phyloP scores from a whole-genome alignment of 1,140 invertebrate genomes.

The Cherax destructor region DNA sequence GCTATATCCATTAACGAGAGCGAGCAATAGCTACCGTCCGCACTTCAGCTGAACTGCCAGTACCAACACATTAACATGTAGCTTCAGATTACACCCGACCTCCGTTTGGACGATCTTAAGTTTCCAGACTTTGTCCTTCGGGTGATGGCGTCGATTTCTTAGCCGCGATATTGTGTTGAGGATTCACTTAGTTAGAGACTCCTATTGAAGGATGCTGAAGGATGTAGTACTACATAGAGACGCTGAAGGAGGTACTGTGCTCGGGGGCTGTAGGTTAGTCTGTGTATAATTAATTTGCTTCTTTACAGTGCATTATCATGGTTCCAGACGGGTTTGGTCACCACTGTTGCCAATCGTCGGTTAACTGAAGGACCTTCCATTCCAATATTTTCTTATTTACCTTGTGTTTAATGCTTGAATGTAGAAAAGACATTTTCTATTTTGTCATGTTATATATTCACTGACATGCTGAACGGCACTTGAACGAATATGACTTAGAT shows the following conservation, averaged over 20 bases:
- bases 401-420: background rate
- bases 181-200: background rate
- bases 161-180: background rate
- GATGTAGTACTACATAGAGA: background rate
- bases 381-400: background rate
- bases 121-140: conserved; percentile 8
- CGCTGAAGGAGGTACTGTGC: background rate
- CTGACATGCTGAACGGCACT: background rate
- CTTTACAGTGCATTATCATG: conserved; percentile 42
- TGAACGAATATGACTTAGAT: background rate
- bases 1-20: conserved; percentile 47
- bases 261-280: background rate
- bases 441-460: background rate
- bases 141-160: background rate
- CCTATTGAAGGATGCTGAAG: background rate
- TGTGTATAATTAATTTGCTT: conserved; percentile 34
- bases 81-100: conserved; percentile 42
- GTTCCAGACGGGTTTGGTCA: conserved; percentile 3
- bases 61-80: conserved; percentile 29
- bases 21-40: conserved; percentile 52
- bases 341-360: background rate
- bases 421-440: background rate
- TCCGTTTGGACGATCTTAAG: conserved; percentile 20
- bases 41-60: conserved; percentile 1
- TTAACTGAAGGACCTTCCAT: background rate